Base-by-base conservation (phyloP, 2,797 vertebrate genomes). In the Argyrosomus regius region DNA sequence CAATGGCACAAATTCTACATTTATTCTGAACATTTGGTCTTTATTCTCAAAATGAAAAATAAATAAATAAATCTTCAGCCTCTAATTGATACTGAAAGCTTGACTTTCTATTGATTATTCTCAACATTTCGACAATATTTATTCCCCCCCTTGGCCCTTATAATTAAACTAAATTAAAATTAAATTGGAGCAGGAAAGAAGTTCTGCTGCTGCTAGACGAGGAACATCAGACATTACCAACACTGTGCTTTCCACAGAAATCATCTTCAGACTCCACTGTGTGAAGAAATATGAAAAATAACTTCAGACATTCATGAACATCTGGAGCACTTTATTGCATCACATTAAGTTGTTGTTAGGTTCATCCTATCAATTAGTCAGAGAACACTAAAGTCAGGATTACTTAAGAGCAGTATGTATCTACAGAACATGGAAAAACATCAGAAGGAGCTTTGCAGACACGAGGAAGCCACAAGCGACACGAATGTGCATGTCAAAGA, bases 321-420 rank as follows among this genome's bases (percentile, higher is more conserved):
- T 72, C 45, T 60, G 84, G 72, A 92, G 63, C 76, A 90, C 82
- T 93, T 94, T 94, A 94, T 94, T 94, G 88, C 82, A 77, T 88
- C 87, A 93, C 83, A 91, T 87, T 70, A 90, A 88, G 80, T 80
- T 81, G 85, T 69, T 89, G 89, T 91, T 92, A 92, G 82, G 88
- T 81, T 91, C 67, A 80, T 87, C 89, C 90, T 92, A 91, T 84
- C 75, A 70, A 65, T 90, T 88, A 85, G 89, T 93, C 75, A 85
- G 84, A 88, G 71, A 87, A 85, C 4, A 59, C 86, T 91, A 87
- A 75, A 72, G 68, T 88, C 71, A 80, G 62, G 67, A 75, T 87
- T 80, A 88, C 59, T 76, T 63, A 60, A 71, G 50, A 87, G 74
- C 68, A 85, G 78, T 71, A 75, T 78, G 70, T 82, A 89, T 84